A percentile compares a stretch with the other conserved stretches of the same genome.
Conservation (phyloP, 2,113 vertebrate species). For the Hemiprocne comata region DNA sequence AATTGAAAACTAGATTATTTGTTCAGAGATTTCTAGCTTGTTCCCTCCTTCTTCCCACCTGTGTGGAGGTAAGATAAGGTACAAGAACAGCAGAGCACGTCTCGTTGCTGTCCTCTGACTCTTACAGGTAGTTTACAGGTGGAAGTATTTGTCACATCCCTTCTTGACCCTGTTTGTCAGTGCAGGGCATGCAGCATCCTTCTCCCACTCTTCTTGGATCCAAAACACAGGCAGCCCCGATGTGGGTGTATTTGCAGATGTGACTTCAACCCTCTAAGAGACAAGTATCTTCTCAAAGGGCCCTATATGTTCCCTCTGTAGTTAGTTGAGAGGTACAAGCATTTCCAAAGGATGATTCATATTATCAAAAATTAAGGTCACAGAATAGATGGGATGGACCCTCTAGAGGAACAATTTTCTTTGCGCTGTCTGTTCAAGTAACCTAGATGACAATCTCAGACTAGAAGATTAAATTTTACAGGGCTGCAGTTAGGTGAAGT, state of each 20-base stretch:
- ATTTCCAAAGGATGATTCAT: background rate
- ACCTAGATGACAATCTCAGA: background rate
- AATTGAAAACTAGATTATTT: background rate
- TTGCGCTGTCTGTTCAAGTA: conserved; percentile 29
- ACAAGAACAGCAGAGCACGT: background rate
- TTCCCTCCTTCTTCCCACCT: background rate
- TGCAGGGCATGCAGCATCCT: background rate
- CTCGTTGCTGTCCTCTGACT: background rate
- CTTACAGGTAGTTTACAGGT: background rate
- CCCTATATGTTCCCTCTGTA: background rate
- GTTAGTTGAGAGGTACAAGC: background rate
- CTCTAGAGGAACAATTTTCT: conserved; percentile 25
- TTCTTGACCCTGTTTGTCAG: background rate
- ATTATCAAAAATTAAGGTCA: conserved; percentile 5
- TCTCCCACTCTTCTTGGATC: background rate
- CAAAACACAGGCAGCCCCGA: background rate
- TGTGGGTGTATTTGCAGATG: background rate
- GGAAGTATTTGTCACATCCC: background rate
- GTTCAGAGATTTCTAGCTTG: background rate
- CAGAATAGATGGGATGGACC: background rate
- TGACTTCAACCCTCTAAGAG: background rate
- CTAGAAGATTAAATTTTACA: conserved; percentile 12
- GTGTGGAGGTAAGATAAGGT: background rate
- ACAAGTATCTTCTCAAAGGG: background rate
- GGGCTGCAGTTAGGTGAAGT: background rate